A percentile compares a stretch with the other conserved stretches of the same genome.
These are phyloP conservation scores for Rhagophthalmus giganteus DNA, from an alignment of 2,888 invertebrate genomes.

Conservation along the genomic window DNA sequence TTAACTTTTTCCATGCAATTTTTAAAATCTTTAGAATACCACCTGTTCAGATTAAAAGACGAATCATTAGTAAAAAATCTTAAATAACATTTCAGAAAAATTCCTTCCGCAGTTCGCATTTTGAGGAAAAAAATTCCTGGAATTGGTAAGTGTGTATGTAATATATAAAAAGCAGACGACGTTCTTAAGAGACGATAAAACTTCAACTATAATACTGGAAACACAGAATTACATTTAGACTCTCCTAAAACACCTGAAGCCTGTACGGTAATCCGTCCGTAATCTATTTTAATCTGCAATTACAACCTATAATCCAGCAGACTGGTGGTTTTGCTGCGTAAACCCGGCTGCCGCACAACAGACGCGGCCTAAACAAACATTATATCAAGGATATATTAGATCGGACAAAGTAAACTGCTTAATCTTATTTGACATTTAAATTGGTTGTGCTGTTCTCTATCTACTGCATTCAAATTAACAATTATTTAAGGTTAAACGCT, in stretches of 20 bases:
- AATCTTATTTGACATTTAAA: slow-evolving; percentile 49
- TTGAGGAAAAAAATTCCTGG: no score
- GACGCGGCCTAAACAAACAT: slow-evolving; percentile 39
- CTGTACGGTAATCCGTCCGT: slow-evolving; percentile 28
- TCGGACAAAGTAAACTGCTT: slow-evolving; percentile 46
- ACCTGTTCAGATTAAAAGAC: no score
- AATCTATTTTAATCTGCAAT: slow-evolving; percentile 35
- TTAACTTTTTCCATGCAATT: no score
- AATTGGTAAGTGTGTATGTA: neutral
- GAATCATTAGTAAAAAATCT: neutral
- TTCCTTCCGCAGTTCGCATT: no score
- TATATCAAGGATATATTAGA: slow-evolving; percentile 42
- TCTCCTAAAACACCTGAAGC: slow-evolving; percentile 29
- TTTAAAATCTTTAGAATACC: no score
- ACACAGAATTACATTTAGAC: slow-evolving; percentile 22
- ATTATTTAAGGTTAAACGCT: slow-evolving; percentile 29
- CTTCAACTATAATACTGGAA: slow-evolving; percentile 2
- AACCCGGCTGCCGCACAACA: slow-evolving; percentile 31
- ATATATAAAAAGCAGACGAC: neutral
- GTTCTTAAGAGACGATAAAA: neutral
- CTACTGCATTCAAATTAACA: slow-evolving; percentile 31
- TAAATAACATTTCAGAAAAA: no score
- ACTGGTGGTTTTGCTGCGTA: slow-evolving; percentile 30
- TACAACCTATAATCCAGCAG: slow-evolving; percentile 34
- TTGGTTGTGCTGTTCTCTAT: slow-evolving; percentile 38